phyloP scores from a whole-genome alignment of 1,140 invertebrate species.

The Nasonia vitripennis region DNA sequence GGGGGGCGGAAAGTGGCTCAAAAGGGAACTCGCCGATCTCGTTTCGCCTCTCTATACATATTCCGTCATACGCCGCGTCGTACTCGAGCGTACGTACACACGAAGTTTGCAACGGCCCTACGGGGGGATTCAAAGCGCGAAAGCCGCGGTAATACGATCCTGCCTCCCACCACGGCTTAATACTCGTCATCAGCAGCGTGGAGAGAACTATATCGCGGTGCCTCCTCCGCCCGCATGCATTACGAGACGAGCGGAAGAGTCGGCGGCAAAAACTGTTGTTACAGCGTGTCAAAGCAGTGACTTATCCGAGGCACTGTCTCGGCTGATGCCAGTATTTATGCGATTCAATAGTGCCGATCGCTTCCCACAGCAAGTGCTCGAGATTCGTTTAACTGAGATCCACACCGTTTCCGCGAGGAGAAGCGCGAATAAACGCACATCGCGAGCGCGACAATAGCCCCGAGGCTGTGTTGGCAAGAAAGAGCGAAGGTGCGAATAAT shows the following conservation, averaged over 20 bases:
- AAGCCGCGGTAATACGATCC: slow-evolving; percentile 8
- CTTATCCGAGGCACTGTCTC: slow-evolving; percentile 13
- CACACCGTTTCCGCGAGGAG: background rate
- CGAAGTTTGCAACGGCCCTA: background rate
- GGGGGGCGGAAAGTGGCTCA: background rate
- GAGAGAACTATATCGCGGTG: background rate
- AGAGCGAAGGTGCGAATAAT: slow-evolving; percentile 66
- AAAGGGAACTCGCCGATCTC: slow-evolving; percentile 16
- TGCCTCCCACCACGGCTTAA: background rate
- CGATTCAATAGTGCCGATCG: slow-evolving; percentile 9
- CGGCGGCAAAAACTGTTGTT: slow-evolving; percentile 36
- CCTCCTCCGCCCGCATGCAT: background rate
- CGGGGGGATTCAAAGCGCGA: background rate
- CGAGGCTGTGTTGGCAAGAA: background rate
- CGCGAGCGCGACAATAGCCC: slow-evolving; percentile 11
- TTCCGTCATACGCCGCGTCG: background rate
- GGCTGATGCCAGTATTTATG: slow-evolving; percentile 34
- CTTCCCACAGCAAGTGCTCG: too few relatives aligned
- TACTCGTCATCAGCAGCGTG: slow-evolving; percentile 2
- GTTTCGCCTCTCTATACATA: background rate
- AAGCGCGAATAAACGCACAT: background rate
- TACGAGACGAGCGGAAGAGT: background rate
- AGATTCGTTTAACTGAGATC: background rate
- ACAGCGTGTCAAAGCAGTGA: slow-evolving; percentile 35
- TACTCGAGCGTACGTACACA: background rate